Conservation (phyloP, 2,797 vertebrate genomes). For the Harpagifer antarcticus region DNA sequence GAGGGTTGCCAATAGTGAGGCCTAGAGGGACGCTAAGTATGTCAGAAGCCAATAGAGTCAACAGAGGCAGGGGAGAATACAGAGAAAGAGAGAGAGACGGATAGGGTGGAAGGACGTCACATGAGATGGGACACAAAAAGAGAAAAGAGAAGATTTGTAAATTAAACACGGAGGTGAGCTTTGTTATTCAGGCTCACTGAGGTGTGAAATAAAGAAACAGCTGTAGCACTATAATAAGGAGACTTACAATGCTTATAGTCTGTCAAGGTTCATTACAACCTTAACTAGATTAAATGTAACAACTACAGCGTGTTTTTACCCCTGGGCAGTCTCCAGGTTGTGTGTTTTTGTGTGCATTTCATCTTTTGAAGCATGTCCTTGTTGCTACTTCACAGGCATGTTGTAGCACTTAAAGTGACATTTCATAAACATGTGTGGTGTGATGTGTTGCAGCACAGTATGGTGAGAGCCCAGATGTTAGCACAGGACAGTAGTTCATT, state of each 20-base stretch:
- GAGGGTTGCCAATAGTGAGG: constrained; percentile 76
- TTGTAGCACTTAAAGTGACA: not conserved
- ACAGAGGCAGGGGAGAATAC: constrained; percentile 27
- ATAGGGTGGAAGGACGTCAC: constrained; percentile 12
- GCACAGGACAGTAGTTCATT: constrained; percentile 51
- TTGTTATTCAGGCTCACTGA: constrained; percentile 66
- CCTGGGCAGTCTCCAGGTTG: constrained; percentile 2
- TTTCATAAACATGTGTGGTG: constrained; percentile 5
- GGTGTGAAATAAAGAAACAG: constrained; percentile 66
- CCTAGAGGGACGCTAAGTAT: constrained; percentile 63
- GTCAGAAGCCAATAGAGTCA: constrained; percentile 58
- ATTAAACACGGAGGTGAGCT: constrained; percentile 44
- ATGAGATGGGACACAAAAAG: constrained; percentile 20
- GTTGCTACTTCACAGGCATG: not conserved
- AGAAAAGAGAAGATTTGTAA: constrained; percentile 47
- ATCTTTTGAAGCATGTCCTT: not conserved
- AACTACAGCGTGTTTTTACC: not conserved
- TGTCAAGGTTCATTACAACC: constrained; percentile 40
- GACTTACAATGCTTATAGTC: constrained; percentile 28
- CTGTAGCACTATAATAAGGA: constrained; percentile 54
- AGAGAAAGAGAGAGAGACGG: constrained; percentile 18
- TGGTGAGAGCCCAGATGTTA: constrained; percentile 41
- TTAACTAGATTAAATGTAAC: constrained; percentile 36
- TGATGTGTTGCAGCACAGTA: constrained; percentile 8
- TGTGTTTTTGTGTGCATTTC: not conserved